phyloP scores from a whole-genome alignment of 1,140 invertebrate genomes.

The Dysdera silvatica region DNA sequence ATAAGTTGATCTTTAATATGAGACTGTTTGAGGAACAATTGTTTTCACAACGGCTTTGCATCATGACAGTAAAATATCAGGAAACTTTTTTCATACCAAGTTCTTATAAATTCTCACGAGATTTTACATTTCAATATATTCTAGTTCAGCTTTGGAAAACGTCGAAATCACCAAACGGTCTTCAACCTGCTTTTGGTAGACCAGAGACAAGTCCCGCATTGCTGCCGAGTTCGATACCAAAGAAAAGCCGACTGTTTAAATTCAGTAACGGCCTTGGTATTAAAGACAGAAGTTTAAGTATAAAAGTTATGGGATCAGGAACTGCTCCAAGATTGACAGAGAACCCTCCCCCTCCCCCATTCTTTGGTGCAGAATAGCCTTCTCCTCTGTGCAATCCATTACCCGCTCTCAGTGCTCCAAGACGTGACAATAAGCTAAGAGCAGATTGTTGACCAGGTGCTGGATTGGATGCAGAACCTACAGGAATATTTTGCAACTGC shows the following conservation, averaged over 20 bases:
- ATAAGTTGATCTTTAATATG: too few relatives aligned
- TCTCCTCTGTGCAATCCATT: background rate
- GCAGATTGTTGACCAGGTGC: background rate
- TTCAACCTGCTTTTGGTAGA: too few relatives aligned
- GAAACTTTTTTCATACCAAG: too few relatives aligned
- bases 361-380: background rate
- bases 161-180: too few relatives aligned
- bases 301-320: slow-evolving; percentile 6
- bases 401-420: background rate
- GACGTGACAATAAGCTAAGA: background rate
- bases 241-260: slow-evolving; percentile 19
- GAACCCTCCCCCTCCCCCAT: background rate
- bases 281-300: slow-evolving; percentile 9
- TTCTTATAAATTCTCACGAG: too few relatives aligned
- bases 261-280: slow-evolving; percentile 20
- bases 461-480: background rate
- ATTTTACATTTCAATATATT: too few relatives aligned
- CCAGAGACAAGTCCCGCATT: slow-evolving; percentile 18
- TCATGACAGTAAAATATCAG: too few relatives aligned
- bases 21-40: too few relatives aligned
- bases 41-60: too few relatives aligned
- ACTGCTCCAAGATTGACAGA: slow-evolving; percentile 17
- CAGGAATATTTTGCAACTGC: background rate
- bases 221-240: slow-evolving; percentile 23
- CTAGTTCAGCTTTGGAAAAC: too few relatives aligned